A percentile compares a stretch with the other conserved stretches of the same genome.
phyloP scores from a whole-genome alignment of 1,140 invertebrate genomes.

The Heliconius nattereri region DNA sequence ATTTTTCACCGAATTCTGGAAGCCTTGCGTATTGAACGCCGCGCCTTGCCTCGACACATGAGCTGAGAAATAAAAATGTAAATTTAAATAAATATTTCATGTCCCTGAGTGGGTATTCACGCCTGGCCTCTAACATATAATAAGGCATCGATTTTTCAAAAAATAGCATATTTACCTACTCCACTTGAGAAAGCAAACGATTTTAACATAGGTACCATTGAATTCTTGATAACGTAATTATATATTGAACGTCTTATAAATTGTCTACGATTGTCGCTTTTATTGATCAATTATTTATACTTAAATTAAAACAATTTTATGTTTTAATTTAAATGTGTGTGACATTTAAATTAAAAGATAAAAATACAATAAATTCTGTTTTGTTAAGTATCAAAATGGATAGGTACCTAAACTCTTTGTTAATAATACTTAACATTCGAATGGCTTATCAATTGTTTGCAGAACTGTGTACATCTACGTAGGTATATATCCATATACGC shows the following conservation, averaged over 20 bases:
- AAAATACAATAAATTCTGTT: not conserved
- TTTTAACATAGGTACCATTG: not conserved
- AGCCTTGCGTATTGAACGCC: no score
- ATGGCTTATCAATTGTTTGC: slow-evolving; percentile 7
- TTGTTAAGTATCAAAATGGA: not conserved
- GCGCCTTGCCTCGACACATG: no score
- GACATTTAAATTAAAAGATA: not conserved
- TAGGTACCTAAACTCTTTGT: not conserved
- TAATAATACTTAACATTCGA: not conserved
- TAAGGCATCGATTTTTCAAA: not conserved
- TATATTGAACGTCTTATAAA: not conserved
- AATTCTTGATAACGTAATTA: not conserved
- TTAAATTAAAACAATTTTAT: not conserved
- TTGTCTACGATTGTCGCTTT: not conserved
- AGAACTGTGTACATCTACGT: not conserved
- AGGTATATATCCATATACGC: slow-evolving; percentile 7
- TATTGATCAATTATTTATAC: no score
- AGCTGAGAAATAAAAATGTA: no score
- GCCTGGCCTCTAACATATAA: not conserved
- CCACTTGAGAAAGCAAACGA: not conserved
- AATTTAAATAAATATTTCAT: no score
- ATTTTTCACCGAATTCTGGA: no score
- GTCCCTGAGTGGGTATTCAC: no score
- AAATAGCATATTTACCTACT: not conserved
- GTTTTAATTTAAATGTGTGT: no score